Evolutionary conservation across 2,888 invertebrate species (phyloP).

Genomic region (Cartodere bifasciata): DNA sequence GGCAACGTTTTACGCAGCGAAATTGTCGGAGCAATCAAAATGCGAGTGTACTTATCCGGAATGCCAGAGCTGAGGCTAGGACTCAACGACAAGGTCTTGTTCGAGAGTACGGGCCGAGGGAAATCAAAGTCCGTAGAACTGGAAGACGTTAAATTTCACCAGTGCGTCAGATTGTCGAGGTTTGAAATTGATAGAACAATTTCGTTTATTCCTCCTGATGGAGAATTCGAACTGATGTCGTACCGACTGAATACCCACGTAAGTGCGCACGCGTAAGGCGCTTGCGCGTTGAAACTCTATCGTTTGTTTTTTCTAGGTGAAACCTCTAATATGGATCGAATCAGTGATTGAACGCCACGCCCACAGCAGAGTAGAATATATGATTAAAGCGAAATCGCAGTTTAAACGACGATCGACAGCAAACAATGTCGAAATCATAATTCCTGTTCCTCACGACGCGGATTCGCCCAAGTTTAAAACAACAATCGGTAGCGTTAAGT

Average conservation of each 20-base stretch:
- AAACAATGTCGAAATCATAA: slow-evolving; percentile 96
- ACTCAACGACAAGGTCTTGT: slow-evolving; percentile 93
- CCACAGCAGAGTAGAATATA: slow-evolving; percentile 95
- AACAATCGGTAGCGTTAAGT: slow-evolving; percentile 92
- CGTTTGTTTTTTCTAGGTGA: slow-evolving; percentile 38
- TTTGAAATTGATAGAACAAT: slow-evolving; percentile 98
- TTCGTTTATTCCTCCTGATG: slow-evolving; percentile 97
- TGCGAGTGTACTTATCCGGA: slow-evolving; percentile 95
- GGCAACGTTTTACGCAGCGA: slow-evolving; percentile 94
- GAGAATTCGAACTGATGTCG: slow-evolving; percentile 98
- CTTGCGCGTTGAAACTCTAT: no score
- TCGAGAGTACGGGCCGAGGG: slow-evolving; percentile 93
- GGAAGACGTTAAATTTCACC: slow-evolving; percentile 98
- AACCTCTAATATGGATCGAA: slow-evolving; percentile 98
- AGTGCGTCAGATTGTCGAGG: slow-evolving; percentile 90
- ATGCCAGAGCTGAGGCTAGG: slow-evolving; percentile 97
- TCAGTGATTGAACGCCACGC: slow-evolving; percentile 95
- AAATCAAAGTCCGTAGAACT: slow-evolving; percentile 97
- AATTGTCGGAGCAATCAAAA: slow-evolving; percentile 97
- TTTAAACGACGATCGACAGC: slow-evolving; percentile 96
- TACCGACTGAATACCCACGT: slow-evolving; percentile 91
- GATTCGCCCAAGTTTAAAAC: slow-evolving; percentile 98
- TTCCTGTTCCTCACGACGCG: slow-evolving; percentile 92
- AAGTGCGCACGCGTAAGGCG: slow-evolving; percentile 14
- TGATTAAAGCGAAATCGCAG: slow-evolving; percentile 98